Conservation (phyloP, 2,113 vertebrate genomes). For the Perccottus glenii region DNA sequence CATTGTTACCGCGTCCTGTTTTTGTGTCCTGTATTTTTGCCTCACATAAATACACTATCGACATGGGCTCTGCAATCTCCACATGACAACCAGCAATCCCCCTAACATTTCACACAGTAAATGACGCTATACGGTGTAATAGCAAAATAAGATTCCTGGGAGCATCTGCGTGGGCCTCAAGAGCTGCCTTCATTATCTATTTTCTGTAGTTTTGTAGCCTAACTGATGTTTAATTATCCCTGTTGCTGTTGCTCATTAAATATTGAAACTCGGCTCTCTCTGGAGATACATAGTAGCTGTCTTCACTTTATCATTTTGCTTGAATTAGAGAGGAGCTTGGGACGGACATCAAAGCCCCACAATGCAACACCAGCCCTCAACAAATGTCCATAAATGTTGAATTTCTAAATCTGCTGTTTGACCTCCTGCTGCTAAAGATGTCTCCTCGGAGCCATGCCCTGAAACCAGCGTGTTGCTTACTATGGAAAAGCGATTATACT, state of each 20-base stretch:
- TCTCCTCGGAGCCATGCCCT: conserved; percentile 28
- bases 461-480: conserved; percentile 41
- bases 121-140: conserved; percentile 31
- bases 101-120: conserved; percentile 32
- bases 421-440: conserved; percentile 40
- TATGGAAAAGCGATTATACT: conserved; percentile 59
- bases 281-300: conserved; percentile 24
- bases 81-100: conserved; percentile 5
- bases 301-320: conserved; percentile 32
- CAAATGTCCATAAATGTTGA: conserved; percentile 13
- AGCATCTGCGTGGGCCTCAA: conserved; percentile 51
- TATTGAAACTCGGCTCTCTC: conserved; percentile 52
- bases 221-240: conserved; percentile 70
- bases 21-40: background rate
- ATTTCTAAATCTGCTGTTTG: conserved; percentile 23
- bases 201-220: conserved; percentile 55
- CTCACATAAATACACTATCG: background rate
- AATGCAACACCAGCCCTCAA: background rate
- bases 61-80: conserved; percentile 1
- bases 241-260: conserved; percentile 63
- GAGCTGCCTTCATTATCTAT: conserved; percentile 50
- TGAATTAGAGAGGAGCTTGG: conserved; percentile 5
- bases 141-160: conserved; percentile 48
- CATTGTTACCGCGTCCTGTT: background rate
- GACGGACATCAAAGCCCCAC: conserved; percentile 33